Evolutionary conservation across 92 coral and sea anemone species (phyloP), one percentile per base, ranked within the genome.

Genomic region (Epizoanthus stellaris): DNA sequence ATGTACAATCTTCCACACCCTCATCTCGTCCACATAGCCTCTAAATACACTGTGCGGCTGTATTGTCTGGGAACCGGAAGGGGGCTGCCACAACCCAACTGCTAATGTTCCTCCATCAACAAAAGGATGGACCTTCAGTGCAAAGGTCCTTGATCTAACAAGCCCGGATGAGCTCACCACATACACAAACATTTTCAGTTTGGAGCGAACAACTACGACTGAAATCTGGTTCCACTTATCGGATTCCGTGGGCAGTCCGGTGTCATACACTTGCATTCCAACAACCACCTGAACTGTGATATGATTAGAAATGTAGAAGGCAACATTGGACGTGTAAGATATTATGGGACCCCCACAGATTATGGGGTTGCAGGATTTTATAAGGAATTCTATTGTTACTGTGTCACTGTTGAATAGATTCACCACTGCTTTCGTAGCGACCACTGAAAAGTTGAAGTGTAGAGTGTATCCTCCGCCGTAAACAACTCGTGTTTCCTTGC

Each of bases 51-150:
- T 75, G 9, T 64, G 42, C 14, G 91, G 86, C 23, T 82, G 81
- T 34, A 85, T 42, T 59, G 68, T 84, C 38, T 23, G 86, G 8
- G 74, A 75, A 13, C 91, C 94, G n/a, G 89, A 86, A 11, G 94
- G 76, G 14, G 94, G 91, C 67, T 91, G 94, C 94, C 94, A 91
- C 25, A 89, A 80, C 17, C 94, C 94, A 19, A 91, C 76, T 25
- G 89, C 91, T 59, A 91, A 62, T 8, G 91, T 81, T 83, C 94
- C 94, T 16, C 81, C 87, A 49, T 69, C 65, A 15, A 36, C 43
- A 39, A 91, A 88, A 45, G 91, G 91, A 71, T 30, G 42, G 42
- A 39, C 47, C 20, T 72, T 69, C 40, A 77, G 70, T 21, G 15
- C 82, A 68, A 88, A 91, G 17, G 72, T 49, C 36, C 83, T 91